Base-by-base conservation (phyloP, 2,797 vertebrate genomes). In the Galaxias olidus region DNA sequence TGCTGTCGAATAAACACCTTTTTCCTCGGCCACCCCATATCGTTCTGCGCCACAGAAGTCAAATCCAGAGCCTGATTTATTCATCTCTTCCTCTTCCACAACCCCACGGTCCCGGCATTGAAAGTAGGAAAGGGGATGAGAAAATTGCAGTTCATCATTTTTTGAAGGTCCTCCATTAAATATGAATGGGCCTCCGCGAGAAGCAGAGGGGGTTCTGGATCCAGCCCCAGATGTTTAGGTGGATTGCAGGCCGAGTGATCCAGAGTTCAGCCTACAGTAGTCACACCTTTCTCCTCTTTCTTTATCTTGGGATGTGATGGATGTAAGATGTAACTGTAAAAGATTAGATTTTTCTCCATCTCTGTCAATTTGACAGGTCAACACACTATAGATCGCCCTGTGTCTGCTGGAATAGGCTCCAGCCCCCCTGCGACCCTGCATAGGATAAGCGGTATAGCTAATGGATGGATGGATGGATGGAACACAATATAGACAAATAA, bases 121-220 rank as follows among this genome's bases (percentile, higher is more conserved):
- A 83, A 88, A 75, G 71, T n/a, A 56, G 48, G 40, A 63, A 55
- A 73, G 14, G 55, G 50, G 63, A 69, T 51, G 49, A 72, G 17
- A 77, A 69, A 76, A 78, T 76, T 43, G 59, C 47, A 63, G 62
- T 68, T 64, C 63, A 53, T 74, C 19, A 43, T 20, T 44, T 74
- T 84, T 76, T 84, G 68, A 80, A 81, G 73, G 68, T 59, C 57
- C 72, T 79, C 71, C 72, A 84, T 86, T 82, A 85, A 89, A 88
- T 80, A 86, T 84, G 73, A 86, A 90, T 79, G 74, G 54, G 20
- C 42, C 45, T 79, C 11, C 10, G 40, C 73, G 64, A 77, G 78
- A 73, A 73, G 51, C 64, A 72, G 65, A 41, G 63, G 49, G 47
- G 66, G 68, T 71, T 65, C 68, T 54, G 49, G 62, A 69, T 77